Conservation (phyloP, 2,113 vertebrate species). For the Hucho hucho region DNA sequence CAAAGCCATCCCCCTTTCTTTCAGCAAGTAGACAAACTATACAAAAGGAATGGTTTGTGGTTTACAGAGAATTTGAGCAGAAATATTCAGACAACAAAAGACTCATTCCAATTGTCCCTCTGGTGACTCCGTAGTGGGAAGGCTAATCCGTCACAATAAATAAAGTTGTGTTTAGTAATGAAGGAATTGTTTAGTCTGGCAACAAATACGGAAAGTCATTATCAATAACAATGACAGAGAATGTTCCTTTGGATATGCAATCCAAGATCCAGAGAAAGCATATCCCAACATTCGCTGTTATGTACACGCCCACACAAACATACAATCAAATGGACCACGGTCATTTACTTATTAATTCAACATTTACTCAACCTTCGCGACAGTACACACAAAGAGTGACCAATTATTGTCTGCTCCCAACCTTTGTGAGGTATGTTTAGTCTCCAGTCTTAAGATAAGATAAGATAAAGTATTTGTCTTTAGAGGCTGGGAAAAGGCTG, state of each 20-base stretch:
- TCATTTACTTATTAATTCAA: conserved; percentile 52
- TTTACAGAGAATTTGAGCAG: neutral
- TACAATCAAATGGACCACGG: conserved; percentile 36
- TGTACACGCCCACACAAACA: conserved; percentile 41
- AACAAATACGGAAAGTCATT: conserved; percentile 28
- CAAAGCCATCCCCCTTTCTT: too few species aligned
- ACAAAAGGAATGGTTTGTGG: too few species aligned
- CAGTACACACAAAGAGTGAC: conserved; percentile 20
- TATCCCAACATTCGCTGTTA: conserved; percentile 3
- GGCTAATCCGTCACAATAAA: conserved; percentile 42
- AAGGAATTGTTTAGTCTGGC: conserved; percentile 56
- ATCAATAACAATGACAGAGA: conserved; percentile 47
- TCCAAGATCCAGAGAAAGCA: conserved; percentile 29
- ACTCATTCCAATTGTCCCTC: conserved; percentile 23
- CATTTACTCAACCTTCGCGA: conserved; percentile 55
- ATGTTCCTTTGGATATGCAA: conserved; percentile 11
- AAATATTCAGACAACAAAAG: conserved; percentile 55
- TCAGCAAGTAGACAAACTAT: too few species aligned
- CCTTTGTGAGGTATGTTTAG: conserved; percentile 48
- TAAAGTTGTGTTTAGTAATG: conserved; percentile 28
- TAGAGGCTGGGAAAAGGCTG: conserved; percentile 6
- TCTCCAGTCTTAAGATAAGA: conserved; percentile 30
- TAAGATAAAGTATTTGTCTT: conserved; percentile 35
- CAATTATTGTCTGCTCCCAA: conserved; percentile 3
- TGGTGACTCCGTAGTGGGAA: conserved; percentile 33